phyloP scores from a whole-genome alignment of 2,888 invertebrate genomes.

The Chaetoderma sp. region DNA sequence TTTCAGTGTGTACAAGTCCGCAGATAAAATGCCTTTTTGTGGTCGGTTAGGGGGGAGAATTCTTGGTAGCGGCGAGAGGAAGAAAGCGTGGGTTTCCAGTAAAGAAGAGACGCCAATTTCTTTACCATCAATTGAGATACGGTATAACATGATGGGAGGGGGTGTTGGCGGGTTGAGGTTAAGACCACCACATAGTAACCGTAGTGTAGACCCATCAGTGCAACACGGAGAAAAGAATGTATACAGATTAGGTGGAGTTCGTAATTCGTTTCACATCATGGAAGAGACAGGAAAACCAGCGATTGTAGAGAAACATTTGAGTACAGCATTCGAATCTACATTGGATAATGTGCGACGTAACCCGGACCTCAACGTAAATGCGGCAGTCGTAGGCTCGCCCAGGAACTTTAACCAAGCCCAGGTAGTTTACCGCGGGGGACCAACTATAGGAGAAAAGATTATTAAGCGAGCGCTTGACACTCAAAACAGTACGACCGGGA shows the following conservation, averaged over 20 bases:
- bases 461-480: background rate
- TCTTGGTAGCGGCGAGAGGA: no score
- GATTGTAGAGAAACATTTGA: conserved; percentile 47
- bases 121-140: conserved; percentile 43
- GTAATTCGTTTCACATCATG: conserved; percentile 47
- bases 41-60: background rate
- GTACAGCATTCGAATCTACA: conserved; percentile 47
- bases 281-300: conserved; percentile 48
- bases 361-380: conserved; percentile 28
- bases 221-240: background rate
- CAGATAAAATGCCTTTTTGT: background rate
- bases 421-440: background rate
- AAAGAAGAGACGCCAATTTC: conserved; percentile 41
- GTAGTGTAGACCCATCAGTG: background rate
- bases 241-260: conserved; percentile 47
- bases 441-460: background rate
- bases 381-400: background rate
- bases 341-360: conserved; percentile 45
- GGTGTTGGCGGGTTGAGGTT: background rate
- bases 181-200: background rate
- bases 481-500: no score
- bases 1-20: background rate
- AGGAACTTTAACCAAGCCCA: background rate
- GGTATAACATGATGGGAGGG: no score
- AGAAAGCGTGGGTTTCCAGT: conserved; percentile 45